Percentiles rank a stretch among this genome's conserved stretches.
Conservation (phyloP, 2,113 vertebrate species). For the Prunella himalayana region DNA sequence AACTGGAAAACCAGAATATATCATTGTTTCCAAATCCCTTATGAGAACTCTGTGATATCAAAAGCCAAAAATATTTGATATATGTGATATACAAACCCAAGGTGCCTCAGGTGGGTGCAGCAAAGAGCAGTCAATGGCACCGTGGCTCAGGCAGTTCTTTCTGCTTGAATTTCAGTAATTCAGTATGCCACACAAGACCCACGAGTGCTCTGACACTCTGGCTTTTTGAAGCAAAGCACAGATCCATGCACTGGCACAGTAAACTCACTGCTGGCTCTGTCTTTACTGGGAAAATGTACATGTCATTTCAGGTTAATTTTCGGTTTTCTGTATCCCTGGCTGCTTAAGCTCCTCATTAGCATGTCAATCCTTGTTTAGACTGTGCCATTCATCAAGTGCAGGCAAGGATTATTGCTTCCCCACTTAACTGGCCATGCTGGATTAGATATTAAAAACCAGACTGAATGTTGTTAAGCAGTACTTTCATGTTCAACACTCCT, state of each 20-base stretch:
- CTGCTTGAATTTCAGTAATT: not conserved
- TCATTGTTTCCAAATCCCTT: slow-evolving; percentile 43
- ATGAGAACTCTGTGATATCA: slow-evolving; percentile 61
- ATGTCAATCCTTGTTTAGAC: not conserved
- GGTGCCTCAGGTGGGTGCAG: slow-evolving; percentile 53
- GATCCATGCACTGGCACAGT: not conserved
- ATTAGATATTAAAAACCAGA: not conserved
- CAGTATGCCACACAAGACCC: not conserved
- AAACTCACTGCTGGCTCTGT: not conserved
- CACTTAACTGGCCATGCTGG: not conserved
- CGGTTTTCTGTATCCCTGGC: not conserved
- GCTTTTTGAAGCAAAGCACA: not conserved
- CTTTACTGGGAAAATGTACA: not conserved
- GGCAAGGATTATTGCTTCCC: not conserved
- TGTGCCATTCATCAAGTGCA: not conserved
- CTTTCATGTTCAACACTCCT: not conserved
- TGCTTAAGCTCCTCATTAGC: not conserved
- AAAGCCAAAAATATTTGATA: slow-evolving; percentile 7
- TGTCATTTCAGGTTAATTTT: not conserved
- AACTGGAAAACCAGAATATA: slow-evolving; percentile 60
- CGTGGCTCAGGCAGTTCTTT: slow-evolving; percentile 54
- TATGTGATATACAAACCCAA: slow-evolving; percentile 28
- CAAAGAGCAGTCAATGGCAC: slow-evolving; percentile 57
- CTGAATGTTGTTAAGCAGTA: not conserved
- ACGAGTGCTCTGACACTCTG: not conserved